A percentile compares a stretch with the other conserved stretches of the same genome.
These are phyloP conservation scores for Hydrozoanthus gracilis DNA, from an alignment of 92 coral and sea anemone species.

Conservation along the genomic window DNA sequence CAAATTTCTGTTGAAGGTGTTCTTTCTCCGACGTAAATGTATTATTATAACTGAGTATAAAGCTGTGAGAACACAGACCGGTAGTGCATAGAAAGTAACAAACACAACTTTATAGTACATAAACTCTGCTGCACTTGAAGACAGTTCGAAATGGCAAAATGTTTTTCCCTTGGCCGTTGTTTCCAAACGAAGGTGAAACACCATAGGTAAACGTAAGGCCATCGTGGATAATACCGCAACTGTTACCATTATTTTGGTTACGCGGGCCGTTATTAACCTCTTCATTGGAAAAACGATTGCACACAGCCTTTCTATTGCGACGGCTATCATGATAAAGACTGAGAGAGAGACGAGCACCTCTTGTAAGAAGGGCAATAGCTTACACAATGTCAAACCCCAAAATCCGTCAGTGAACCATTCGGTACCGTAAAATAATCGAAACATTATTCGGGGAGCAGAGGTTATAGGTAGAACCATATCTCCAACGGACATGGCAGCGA, in stretches of 20 bases:
- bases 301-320: conserved; percentile 23
- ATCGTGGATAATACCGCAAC: not conserved
- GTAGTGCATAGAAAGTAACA: conserved; percentile 4
- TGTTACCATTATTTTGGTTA: not conserved
- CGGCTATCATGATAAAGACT: conserved; percentile 14
- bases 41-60: conserved; percentile 13
- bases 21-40: not conserved
- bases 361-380: conserved; percentile 26
- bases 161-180: not conserved
- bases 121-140: conserved; percentile 9
- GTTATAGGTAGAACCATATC: conserved; percentile 4
- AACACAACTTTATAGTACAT: conserved; percentile 5
- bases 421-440: conserved; percentile 17
- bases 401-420: conserved; percentile 22
- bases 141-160: not conserved
- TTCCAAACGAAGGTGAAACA: not conserved
- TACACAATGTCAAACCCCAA: not conserved
- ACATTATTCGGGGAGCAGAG: conserved; percentile 12
- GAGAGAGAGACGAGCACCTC: conserved; percentile 26
- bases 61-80: not conserved
- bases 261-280: conserved; percentile 11
- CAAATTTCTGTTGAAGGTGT: not conserved
- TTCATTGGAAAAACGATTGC: conserved; percentile 12
- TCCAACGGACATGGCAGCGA: conserved; percentile 2
- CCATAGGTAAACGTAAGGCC: not conserved